These are phyloP conservation scores for Catocala sponsa DNA, from an alignment of 2,888 invertebrate genomes.

Conservation along the genomic window DNA sequence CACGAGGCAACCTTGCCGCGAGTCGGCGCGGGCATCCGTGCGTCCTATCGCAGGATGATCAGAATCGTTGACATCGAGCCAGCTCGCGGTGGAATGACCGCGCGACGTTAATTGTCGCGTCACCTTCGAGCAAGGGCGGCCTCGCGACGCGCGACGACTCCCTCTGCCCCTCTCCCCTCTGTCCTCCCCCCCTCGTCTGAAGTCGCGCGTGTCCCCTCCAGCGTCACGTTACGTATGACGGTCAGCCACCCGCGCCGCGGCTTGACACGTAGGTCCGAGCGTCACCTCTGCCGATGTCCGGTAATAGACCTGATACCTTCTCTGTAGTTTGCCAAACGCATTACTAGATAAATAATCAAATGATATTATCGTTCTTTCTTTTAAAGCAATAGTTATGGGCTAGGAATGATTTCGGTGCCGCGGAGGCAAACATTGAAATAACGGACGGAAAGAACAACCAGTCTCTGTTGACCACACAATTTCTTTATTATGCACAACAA, in stretches of 20 bases:
- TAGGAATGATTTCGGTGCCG: no score
- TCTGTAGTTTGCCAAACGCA: no score
- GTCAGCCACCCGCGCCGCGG: slow-evolving; percentile 67
- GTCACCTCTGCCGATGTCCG: slow-evolving; percentile 41
- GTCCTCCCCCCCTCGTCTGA: slow-evolving; percentile 30
- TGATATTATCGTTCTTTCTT: no score
- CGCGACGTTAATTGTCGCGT: slow-evolving; percentile 84
- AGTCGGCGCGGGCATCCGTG: slow-evolving; percentile 67
- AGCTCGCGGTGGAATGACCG: slow-evolving; percentile 81
- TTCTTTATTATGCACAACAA: no score
- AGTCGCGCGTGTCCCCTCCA: slow-evolving; percentile 46
- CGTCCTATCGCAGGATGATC: slow-evolving; percentile 77
- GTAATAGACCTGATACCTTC: slow-evolving; percentile 37
- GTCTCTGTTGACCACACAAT: no score
- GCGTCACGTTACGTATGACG: slow-evolving; percentile 73
- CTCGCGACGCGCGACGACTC: slow-evolving; percentile 61
- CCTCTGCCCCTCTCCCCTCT: slow-evolving; percentile 35
- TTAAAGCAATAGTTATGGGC: no score
- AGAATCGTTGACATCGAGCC: slow-evolving; percentile 86
- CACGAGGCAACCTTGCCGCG: slow-evolving; percentile 56
- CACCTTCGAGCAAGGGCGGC: slow-evolving; percentile 84
- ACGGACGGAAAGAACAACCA: no score
- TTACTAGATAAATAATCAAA: no score
- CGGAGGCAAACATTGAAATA: no score
- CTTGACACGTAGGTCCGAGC: slow-evolving; percentile 40